Evolutionary conservation across 1,140 invertebrate species (phyloP).

Genomic region (Anadara kagoshimensis): DNA sequence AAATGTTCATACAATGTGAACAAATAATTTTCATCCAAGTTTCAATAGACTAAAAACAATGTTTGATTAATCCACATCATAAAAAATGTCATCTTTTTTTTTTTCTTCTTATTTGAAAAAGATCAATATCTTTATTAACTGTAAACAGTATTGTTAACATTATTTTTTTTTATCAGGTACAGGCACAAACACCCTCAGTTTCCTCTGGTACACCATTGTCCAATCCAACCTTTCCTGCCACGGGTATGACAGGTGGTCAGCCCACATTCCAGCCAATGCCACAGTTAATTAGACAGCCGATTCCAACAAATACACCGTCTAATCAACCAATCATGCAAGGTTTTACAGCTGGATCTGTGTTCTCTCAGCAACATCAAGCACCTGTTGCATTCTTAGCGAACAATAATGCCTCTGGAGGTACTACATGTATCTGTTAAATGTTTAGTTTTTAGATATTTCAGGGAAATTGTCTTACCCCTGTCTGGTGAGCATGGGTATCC

Average conservation of each 20-base stretch:
- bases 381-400: too few relatives aligned
- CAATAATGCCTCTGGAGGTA: too few relatives aligned
- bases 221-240: background rate
- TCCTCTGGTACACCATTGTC: too few relatives aligned
- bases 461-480: too few relatives aligned
- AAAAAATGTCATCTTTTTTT: background rate
- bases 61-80: background rate
- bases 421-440: too few relatives aligned
- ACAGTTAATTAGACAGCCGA: slow-evolving; percentile 10
- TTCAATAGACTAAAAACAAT: background rate
- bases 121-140: background rate
- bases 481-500: too few relatives aligned
- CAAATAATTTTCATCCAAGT: too few relatives aligned
- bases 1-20: too few relatives aligned
- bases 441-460: too few relatives aligned
- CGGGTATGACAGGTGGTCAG: slow-evolving; percentile 8
- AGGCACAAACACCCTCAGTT: background rate
- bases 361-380: slow-evolving; percentile 5
- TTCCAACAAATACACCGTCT: slow-evolving; percentile 9
- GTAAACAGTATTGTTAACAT: background rate
- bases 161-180: slow-evolving; percentile 2
- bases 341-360: slow-evolving; percentile 6
- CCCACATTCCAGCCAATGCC: slow-evolving; percentile 20
- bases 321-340: background rate
- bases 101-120: too few relatives aligned